Base-by-base conservation (phyloP, 2,113 vertebrate species). In the Morone chrysops region DNA sequence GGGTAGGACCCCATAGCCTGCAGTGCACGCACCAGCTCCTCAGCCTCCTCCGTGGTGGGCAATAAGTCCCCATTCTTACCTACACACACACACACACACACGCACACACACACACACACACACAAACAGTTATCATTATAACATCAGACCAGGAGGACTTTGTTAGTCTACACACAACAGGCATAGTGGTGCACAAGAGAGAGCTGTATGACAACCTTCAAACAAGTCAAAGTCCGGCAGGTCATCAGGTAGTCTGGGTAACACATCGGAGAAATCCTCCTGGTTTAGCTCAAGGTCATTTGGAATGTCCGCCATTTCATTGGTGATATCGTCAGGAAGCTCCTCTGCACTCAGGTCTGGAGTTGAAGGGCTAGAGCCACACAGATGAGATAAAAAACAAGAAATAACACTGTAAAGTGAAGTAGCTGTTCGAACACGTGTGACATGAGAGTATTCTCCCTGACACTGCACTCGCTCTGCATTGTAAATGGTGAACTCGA, bases 201-300 rank as follows among this genome's bases (percentile, higher is more conserved):
- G 13, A 70, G 31, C n/a, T 65, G 8, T 2, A 10, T 56, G 17
- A 59, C 25, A 73, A 99, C 98, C 98, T 98, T 99, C 98, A 95
- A 99, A 99, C 84, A 99, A 96, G 96, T 99, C 98, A 90, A 99
- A 99, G 93, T 98, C 98, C 92, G 97, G 98, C 90, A 99, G 95
- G 93, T 99, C 98, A 75, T 99, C 98, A 0, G 98, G 96, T 82
- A 99, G 95, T 93, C 98, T 93, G 0, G 98, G 98, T 83, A 99
- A 94, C 88, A 99, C 98, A 2, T 99, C 98, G 1, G 98, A 97
- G 82, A 99, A 99, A 92, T 99, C 98, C 90, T 99, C 98, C 93
- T 99, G 98, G 95, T 99, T 99, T 77, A 99, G 94, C 94, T 99
- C 98, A 62, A 99, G 95, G 94, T 99, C 98, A 25, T 99, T 97